Conservation (phyloP, 2,888 invertebrate genomes). For the Melinaea marsaeus region DNA sequence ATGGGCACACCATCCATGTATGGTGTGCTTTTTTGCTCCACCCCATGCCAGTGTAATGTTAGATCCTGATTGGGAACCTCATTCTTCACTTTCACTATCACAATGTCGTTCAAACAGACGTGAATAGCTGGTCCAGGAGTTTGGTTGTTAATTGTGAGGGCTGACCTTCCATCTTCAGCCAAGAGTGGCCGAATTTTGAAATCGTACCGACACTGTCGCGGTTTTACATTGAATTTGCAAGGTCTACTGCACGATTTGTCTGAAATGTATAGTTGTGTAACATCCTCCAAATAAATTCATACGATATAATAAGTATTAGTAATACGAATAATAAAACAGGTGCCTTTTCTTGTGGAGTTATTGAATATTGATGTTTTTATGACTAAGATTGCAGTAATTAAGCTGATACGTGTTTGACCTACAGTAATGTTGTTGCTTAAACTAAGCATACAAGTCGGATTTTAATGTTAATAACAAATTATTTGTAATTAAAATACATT, state of each 20-base stretch:
- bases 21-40: constrained; percentile 79
- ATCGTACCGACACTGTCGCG: constrained; percentile 59
- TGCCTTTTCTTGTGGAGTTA: too few species aligned
- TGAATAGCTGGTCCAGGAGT: constrained; percentile 77
- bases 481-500: too few species aligned
- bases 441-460: too few species aligned
- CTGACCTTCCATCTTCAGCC: constrained; percentile 50
- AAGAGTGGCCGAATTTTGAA: constrained; percentile 60
- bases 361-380: too few species aligned
- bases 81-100: constrained; percentile 85
- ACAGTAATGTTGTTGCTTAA: too few species aligned
- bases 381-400: too few species aligned
- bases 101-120: constrained; percentile 84
- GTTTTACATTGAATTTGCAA: constrained; percentile 73
- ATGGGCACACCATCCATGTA: constrained; percentile 87
- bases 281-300: constrained; percentile 8
- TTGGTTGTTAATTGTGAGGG: constrained; percentile 58
- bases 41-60: constrained; percentile 88
- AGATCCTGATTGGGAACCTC: constrained; percentile 82
- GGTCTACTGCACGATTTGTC: constrained; percentile 67
- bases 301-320: constrained; percentile 2
- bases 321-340: too few species aligned
- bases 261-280: constrained; percentile 42
- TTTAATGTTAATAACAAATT: too few species aligned
- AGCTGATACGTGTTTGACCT: too few species aligned